phyloP scores from a whole-genome alignment of 2,888 invertebrate genomes.

The Mesochorus sp. region DNA sequence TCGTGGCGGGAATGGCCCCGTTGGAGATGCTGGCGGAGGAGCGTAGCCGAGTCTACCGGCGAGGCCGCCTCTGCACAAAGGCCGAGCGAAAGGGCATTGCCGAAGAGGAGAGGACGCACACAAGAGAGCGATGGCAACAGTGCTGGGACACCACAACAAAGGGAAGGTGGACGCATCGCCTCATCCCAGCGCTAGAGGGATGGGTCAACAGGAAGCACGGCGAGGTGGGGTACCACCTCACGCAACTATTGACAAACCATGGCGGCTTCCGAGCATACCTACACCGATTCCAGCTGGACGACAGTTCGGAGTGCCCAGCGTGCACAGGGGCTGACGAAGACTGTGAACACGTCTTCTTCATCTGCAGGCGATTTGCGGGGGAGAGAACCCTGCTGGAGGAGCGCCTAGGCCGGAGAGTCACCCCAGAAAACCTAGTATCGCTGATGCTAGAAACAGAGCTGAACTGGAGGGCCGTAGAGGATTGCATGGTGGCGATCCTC shows the following conservation, averaged over 20 bases:
- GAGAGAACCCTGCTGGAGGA: conserved; percentile 32
- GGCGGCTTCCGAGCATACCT: conserved; percentile 22
- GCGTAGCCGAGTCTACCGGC: neutral
- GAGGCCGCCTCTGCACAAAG: neutral
- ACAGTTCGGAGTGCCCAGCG: conserved; percentile 40
- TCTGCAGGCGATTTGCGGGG: conserved; percentile 46
- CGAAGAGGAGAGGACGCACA: neutral
- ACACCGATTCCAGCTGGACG: conserved; percentile 15
- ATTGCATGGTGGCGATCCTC: neutral
- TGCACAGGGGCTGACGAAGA: conserved; percentile 39
- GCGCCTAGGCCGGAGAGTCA: neutral
- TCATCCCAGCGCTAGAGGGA: neutral
- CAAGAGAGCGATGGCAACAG: conserved; percentile 40
- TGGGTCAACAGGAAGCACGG: conserved; percentile 14
- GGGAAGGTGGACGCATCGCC: conserved; percentile 55
- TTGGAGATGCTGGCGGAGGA: conserved; percentile 8
- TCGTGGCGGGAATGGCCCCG: conserved; percentile 47
- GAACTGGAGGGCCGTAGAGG: conserved; percentile 9
- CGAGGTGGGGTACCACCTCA: neutral
- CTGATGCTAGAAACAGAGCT: conserved; percentile 21
- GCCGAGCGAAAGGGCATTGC: neutral
- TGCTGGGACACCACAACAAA: conserved; percentile 39
- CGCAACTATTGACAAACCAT: conserved; percentile 3
- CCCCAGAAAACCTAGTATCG: conserved; percentile 27
- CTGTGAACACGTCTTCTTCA: conserved; percentile 58